Evolutionary conservation across 2,888 invertebrate genomes (phyloP).

Genomic region (Eristalinus aeneus): DNA sequence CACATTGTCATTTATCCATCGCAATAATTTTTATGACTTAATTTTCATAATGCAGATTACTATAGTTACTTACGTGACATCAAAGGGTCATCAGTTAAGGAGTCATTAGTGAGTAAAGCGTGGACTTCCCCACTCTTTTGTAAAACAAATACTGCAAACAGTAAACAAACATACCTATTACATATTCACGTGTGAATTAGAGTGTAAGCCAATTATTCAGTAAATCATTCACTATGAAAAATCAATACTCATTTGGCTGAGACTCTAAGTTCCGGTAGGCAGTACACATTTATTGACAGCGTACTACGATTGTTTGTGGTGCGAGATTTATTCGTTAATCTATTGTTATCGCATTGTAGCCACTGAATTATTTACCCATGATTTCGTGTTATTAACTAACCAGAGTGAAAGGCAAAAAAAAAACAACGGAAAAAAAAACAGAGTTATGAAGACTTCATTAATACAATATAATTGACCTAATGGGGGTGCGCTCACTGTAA

Average conservation of each 20-base stretch:
- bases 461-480: background rate
- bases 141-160: no score
- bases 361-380: background rate
- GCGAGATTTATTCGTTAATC: background rate
- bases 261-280: background rate
- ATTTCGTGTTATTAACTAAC: background rate
- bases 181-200: no score
- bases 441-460: background rate
- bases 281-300: background rate
- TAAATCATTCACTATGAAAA: background rate
- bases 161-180: no score
- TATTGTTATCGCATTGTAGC: background rate
- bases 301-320: background rate
- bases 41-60: no score
- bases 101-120: no score
- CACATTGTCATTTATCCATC: no score
- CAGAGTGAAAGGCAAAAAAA: background rate
- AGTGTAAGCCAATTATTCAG: background rate
- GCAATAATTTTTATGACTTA: no score
- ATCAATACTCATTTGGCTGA: background rate
- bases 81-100: no score
- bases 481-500: background rate
- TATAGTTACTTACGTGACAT: no score
- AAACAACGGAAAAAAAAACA: background rate
- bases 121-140: no score